Percentiles rank a stretch among this genome's conserved stretches.
These are phyloP conservation scores for Masnerella sp. DNA, from an alignment of 2,888 invertebrate genomes.

Conservation along the genomic window DNA sequence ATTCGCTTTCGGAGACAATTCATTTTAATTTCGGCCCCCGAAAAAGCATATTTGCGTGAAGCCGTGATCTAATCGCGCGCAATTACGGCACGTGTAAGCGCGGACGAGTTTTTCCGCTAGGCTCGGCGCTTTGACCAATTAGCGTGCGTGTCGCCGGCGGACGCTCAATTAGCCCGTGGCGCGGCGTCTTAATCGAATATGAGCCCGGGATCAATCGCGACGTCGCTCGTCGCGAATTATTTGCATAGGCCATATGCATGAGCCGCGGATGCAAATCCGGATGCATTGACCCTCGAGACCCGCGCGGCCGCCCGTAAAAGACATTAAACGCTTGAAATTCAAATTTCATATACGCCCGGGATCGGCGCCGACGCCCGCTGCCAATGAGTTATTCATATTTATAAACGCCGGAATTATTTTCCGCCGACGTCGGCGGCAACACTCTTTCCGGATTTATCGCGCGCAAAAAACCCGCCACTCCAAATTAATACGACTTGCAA, in stretches of 20 bases:
- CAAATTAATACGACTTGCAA: too few relatives aligned
- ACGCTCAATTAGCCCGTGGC: too few relatives aligned
- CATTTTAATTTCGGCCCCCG: too few relatives aligned
- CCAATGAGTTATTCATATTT: constrained; percentile 53
- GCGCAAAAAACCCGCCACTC: too few relatives aligned
- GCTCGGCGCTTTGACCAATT: too few relatives aligned
- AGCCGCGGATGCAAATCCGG: constrained; percentile 40
- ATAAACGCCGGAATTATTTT: constrained; percentile 26
- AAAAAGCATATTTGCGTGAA: too few relatives aligned
- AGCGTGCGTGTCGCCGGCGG: too few relatives aligned
- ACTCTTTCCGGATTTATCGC: too few relatives aligned
- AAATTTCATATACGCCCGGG: constrained; percentile 36
- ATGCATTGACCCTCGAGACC: constrained; percentile 50
- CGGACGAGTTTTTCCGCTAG: too few relatives aligned
- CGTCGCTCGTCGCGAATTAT: constrained; percentile 15
- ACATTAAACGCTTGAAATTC: constrained; percentile 47
- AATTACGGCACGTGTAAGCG: too few relatives aligned
- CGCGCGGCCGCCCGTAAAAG: constrained; percentile 37
- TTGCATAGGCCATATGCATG: constrained; percentile 51
- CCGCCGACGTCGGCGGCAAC: neutral
- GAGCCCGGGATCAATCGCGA: constrained; percentile 31
- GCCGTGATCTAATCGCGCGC: too few relatives aligned
- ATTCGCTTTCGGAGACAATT: too few relatives aligned
- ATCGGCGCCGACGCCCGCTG: constrained; percentile 8
- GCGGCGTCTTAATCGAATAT: constrained; percentile 34